A percentile compares a stretch with the other conserved stretches of the same genome.
Conservation (phyloP, 1,140 invertebrate genomes). For the Drosophila melanica region DNA sequence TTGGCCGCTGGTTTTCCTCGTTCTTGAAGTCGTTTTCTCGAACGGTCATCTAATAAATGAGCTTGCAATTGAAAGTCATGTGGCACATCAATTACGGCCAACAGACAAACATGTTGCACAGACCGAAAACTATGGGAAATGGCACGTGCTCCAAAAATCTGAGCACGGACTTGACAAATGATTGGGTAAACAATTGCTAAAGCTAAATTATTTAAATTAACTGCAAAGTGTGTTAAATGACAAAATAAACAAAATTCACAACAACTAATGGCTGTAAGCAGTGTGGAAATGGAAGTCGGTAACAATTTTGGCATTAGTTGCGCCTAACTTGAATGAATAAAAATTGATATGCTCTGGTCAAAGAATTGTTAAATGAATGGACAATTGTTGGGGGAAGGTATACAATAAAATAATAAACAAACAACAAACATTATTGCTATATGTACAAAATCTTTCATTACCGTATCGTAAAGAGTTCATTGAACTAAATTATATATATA, state of each 20-base stretch:
- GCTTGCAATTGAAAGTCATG: conserved; percentile 28
- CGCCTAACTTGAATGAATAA: background rate
- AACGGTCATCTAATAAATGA: conserved; percentile 3
- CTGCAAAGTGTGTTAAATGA: conserved; percentile 52
- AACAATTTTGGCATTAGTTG: background rate
- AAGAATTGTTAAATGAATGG: too few species aligned
- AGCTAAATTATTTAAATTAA: conserved; percentile 12
- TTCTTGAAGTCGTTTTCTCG: conserved; percentile 2
- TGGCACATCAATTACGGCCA: conserved; percentile 5
- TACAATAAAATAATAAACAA: too few species aligned
- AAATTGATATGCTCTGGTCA: background rate
- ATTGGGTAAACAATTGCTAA: conserved; percentile 38
- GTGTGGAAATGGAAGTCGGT: conserved; percentile 2
- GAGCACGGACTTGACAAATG: conserved; percentile 40
- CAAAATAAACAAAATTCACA: conserved; percentile 16
- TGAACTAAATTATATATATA: too few species aligned
- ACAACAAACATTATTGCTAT: too few species aligned
- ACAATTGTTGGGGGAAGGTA: too few species aligned
- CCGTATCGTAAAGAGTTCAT: too few species aligned
- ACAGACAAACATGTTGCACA: conserved; percentile 10
- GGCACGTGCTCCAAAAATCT: conserved; percentile 51
- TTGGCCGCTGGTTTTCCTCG: conserved; percentile 7
- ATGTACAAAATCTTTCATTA: too few species aligned
- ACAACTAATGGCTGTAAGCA: too few species aligned
- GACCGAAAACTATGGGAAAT: conserved; percentile 21